Conservation (phyloP, 1,140 invertebrate species). For the Sinonovacula constricta region DNA sequence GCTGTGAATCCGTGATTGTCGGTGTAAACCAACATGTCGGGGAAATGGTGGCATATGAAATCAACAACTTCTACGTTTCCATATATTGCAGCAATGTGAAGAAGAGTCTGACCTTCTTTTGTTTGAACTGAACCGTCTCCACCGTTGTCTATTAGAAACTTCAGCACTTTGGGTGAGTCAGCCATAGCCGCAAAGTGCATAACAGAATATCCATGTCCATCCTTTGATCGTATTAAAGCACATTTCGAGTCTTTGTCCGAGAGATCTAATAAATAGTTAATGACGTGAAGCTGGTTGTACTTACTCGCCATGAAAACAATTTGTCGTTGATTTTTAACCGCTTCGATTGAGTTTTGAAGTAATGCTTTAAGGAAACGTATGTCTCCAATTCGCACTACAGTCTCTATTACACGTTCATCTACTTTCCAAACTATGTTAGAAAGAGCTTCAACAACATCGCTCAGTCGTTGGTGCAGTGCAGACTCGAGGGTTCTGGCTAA, state of each 20-base stretch:
- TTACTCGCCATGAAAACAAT: slow-evolving; percentile 6
- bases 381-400: slow-evolving; percentile 1
- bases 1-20: slow-evolving; percentile 29
- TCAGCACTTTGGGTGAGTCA: slow-evolving; percentile 10
- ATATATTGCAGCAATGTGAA: slow-evolving; percentile 25
- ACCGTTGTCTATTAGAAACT: slow-evolving; percentile 22
- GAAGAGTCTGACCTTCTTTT: slow-evolving; percentile 12
- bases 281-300: not conserved
- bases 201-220: not conserved
- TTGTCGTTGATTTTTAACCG: not conserved
- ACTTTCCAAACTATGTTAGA: too few relatives aligned
- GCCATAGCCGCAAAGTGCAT: slow-evolving; percentile 19
- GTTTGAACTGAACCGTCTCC: not conserved
- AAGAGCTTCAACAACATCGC: slow-evolving; percentile 4
- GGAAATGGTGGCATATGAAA: slow-evolving; percentile 3
- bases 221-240: slow-evolving; percentile 14
- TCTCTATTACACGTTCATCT: not conserved
- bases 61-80: slow-evolving; percentile 18
- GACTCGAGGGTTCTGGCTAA: too few relatives aligned
- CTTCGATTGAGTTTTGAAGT: not conserved
- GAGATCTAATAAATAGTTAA: slow-evolving; percentile 19
- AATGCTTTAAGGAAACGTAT: slow-evolving; percentile 12
- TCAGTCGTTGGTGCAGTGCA: too few relatives aligned
- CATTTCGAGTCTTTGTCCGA: not conserved
- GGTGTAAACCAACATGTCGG: slow-evolving; percentile 15